These are phyloP conservation scores for Stenchaetothrips biformis DNA, from an alignment of 2,888 invertebrate species.

Conservation along the genomic window DNA sequence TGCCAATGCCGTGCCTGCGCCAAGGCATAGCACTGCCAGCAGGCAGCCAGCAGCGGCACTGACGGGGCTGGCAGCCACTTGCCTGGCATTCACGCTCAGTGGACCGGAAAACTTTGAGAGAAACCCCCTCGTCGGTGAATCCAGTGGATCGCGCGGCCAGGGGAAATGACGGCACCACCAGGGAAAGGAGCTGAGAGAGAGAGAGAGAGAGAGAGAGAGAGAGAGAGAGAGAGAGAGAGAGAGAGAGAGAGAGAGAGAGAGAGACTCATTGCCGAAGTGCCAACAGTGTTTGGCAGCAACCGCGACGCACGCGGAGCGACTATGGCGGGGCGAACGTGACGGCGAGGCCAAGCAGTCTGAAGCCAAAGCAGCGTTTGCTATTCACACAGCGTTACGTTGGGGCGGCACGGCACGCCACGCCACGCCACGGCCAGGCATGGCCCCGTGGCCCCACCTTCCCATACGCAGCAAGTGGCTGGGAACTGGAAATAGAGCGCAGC, in stretches of 20 bases:
- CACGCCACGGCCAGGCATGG: background rate
- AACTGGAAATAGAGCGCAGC: background rate
- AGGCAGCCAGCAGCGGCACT: background rate
- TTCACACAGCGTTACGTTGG: background rate
- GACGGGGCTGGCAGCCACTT: background rate
- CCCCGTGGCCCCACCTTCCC: background rate
- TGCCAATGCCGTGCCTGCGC: background rate
- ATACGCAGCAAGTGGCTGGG: background rate
- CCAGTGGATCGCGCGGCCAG: too few relatives aligned
- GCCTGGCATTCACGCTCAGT: background rate
- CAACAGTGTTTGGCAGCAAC: background rate
- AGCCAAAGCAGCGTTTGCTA: background rate
- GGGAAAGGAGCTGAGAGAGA: too few relatives aligned
- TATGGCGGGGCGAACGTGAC: too few relatives aligned
- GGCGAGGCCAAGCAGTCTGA: background rate
- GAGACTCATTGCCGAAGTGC: background rate
- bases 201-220: too few relatives aligned
- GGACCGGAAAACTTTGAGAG: constrained; percentile 12
- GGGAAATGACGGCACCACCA: too few relatives aligned
- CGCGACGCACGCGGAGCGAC: background rate
- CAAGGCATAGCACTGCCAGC: background rate
- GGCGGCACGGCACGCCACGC: background rate
- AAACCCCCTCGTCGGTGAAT: too few relatives aligned
- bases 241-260: too few relatives aligned
- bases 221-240: too few relatives aligned